Conservation (phyloP, 1,140 invertebrate species). For the Trachymyrmex cornetzi region DNA sequence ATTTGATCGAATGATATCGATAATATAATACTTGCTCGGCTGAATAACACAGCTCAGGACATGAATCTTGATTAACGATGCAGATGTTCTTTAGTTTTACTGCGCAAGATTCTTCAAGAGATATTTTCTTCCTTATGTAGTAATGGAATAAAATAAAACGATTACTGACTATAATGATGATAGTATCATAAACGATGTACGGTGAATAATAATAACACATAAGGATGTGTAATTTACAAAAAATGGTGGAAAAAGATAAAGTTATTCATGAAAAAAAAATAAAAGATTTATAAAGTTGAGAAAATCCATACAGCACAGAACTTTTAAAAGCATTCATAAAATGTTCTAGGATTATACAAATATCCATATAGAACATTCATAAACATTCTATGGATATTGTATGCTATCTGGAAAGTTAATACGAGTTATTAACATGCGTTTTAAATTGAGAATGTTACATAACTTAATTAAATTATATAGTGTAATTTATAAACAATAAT, state of each 20-base stretch:
- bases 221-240: constrained; percentile 1
- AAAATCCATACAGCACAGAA: too few relatives aligned
- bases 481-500: neutral
- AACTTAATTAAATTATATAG: neutral
- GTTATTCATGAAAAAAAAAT: neutral
- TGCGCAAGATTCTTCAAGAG: constrained; percentile 25
- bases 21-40: constrained; percentile 11
- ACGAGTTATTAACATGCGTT: neutral
- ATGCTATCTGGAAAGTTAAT: too few relatives aligned
- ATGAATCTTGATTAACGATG: constrained; percentile 75
- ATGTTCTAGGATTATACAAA: too few relatives aligned
- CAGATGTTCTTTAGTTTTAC: constrained; percentile 35
- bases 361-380: too few relatives aligned
- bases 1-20: constrained; percentile 27
- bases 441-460: neutral
- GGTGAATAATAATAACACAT: neutral
- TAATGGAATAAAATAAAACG: neutral
- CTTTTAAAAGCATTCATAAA: too few relatives aligned
- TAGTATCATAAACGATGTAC: neutral
- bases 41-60: constrained; percentile 50
- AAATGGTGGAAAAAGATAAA: neutral
- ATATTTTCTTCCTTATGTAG: constrained; percentile 18
- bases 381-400: too few relatives aligned
- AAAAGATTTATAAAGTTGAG: neutral
- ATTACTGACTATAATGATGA: neutral